Conservation (phyloP, 2,113 vertebrate genomes). For the Cinclus cinclus region DNA sequence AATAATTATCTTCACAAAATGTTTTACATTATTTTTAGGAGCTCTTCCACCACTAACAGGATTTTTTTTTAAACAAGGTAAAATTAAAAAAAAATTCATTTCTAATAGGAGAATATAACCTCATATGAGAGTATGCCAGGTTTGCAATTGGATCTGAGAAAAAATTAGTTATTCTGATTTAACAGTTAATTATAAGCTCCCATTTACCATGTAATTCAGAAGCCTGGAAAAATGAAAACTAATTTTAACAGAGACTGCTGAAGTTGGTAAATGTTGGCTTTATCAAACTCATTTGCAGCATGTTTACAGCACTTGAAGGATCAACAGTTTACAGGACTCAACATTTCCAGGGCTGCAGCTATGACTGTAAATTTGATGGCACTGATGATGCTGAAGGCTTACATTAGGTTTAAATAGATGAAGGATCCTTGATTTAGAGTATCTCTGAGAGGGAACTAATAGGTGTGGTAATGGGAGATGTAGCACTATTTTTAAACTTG, state of each 20-base stretch:
- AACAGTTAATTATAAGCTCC: constrained; percentile 43
- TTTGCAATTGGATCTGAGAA: background rate
- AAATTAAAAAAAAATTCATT: background rate
- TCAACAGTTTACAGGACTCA: background rate
- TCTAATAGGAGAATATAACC: background rate
- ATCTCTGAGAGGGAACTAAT: constrained; percentile 51
- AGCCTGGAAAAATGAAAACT: background rate
- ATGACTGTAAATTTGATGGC: background rate
- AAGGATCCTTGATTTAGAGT: constrained; percentile 61
- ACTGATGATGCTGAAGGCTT: constrained; percentile 1
- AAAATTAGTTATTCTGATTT: constrained; percentile 23
- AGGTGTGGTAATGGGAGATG: constrained; percentile 68
- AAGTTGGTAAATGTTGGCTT: background rate
- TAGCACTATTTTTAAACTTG: constrained; percentile 74
- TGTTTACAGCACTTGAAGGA: background rate
- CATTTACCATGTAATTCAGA: constrained; percentile 14
- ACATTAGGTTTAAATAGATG: constrained; percentile 49
- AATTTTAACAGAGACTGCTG: background rate
- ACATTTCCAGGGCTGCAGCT: background rate
- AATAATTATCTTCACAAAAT: background rate
- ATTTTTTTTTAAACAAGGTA: background rate
- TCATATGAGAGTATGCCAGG: background rate
- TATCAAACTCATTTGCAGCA: background rate
- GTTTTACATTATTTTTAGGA: background rate
- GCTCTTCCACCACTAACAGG: background rate